A percentile compares a stretch with the other conserved stretches of the same genome.
Evolutionary conservation across 2,113 vertebrate genomes (phyloP).

Genomic region (Spheniscus mendiculus): DNA sequence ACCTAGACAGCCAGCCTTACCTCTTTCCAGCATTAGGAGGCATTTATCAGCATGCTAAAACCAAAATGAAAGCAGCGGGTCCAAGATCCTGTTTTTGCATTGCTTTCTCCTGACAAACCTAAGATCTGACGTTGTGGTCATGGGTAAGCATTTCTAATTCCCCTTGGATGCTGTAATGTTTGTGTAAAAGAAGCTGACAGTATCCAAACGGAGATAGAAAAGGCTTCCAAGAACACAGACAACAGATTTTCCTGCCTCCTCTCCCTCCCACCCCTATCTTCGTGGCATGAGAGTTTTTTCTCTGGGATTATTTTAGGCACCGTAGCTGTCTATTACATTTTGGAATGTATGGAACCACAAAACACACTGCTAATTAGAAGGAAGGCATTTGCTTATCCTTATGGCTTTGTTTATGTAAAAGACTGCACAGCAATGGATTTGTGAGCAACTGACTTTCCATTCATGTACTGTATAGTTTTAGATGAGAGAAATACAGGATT

Average conservation of each 20-base stretch:
- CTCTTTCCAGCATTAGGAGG: constrained; percentile 12
- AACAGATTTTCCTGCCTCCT: constrained; percentile 20
- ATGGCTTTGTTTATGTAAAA: constrained; percentile 28
- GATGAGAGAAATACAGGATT: background rate
- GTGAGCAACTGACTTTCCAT: constrained; percentile 6
- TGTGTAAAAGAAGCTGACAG: constrained; percentile 51
- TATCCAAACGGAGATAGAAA: constrained; percentile 38
- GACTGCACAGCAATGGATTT: background rate
- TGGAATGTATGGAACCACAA: constrained; percentile 44
- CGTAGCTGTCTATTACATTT: background rate
- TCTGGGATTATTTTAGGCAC: constrained; percentile 38
- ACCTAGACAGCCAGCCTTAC: background rate
- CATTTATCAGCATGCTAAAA: constrained; percentile 6
- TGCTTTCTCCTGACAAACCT: constrained; percentile 40
- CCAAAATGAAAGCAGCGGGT: background rate
- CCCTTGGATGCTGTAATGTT: constrained; percentile 57
- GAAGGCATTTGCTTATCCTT: constrained; percentile 35
- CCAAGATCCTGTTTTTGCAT: background rate
- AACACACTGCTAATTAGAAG: constrained; percentile 46
- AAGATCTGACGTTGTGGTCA: constrained; percentile 48
- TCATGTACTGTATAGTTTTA: background rate
- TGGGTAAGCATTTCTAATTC: constrained; percentile 57
- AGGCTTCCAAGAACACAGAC: constrained; percentile 54
- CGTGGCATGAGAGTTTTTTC: background rate
- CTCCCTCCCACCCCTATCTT: background rate